Evolutionary conservation across 2,888 invertebrate genomes (phyloP), one percentile per base, ranked within the genome.

Genomic region (Oxyteleia sp.): DNA sequence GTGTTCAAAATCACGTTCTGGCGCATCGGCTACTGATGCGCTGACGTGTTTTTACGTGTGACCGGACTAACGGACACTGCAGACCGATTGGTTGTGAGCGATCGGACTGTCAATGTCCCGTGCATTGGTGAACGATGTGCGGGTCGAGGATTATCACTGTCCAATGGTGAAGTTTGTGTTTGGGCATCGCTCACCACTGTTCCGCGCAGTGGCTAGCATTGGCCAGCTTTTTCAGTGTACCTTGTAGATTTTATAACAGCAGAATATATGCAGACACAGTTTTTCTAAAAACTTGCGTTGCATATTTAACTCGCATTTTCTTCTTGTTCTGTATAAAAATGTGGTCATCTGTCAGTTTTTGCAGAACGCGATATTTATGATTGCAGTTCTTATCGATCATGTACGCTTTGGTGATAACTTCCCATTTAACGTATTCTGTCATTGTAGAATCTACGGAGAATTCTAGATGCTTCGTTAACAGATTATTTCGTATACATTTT

Each of bases 271-370:
- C 11, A 11, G 82, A 55, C 23, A 76, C 55, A n/a, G 35, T 66
- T 5, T 41, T 47, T 13, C 83, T 79, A 13, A 83, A 68, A 13
- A 83, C 45, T 49, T 83, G 63, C 1, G 72, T 68, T 26, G 68
- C 72, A 32, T 69, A 35, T 47, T 83, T 83, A 3, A 83, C 82
- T 32, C 57, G 45, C 78, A 68, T 83, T 63, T 83, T 78, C 13
- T 51, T 51, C 5, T 23, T 49, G 13, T 72, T 66, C 7, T 59
- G 35, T 16, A 4, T 7, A 23, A 51, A 61, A 16, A 82, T 35
- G 29, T 82, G 82, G 11, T 53, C 51, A n/a, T 74, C 79, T 3
- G 63, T 83, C 13, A 79, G 11, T 15, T 79, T 86, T 8, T 26
- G 29, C 51, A 45, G 13, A 29, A 63, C 10, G 57, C 71, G 41